Evolutionary conservation across 2,888 invertebrate species (phyloP).

Genomic region (Leptinotarsa rubiginosa): DNA sequence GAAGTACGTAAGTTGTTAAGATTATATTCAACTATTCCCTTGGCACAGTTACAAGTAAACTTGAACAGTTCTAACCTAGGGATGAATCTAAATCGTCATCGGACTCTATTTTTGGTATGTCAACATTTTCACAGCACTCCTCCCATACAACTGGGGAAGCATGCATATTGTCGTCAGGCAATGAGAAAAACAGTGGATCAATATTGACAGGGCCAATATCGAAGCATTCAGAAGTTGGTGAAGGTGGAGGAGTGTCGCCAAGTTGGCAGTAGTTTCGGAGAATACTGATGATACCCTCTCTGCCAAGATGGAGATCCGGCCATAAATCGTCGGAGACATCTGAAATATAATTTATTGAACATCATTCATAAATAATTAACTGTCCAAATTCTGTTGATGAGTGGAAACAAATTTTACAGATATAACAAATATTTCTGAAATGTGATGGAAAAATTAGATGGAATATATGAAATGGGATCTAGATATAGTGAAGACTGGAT

Average conservation of each 20-base stretch:
- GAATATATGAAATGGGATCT: too few relatives aligned
- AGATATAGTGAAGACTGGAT: too few relatives aligned
- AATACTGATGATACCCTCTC: constrained; percentile 28
- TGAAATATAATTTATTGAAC: constrained; percentile 9
- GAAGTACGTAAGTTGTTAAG: background rate
- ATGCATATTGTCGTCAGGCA: constrained; percentile 26
- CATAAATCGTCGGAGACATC: constrained; percentile 40
- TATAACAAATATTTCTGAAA: too few relatives aligned
- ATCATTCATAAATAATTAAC: background rate
- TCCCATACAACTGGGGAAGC: constrained; percentile 14
- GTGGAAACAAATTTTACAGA: too few relatives aligned
- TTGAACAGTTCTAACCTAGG: background rate
- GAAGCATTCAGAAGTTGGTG: constrained; percentile 17
- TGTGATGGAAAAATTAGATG: too few relatives aligned
- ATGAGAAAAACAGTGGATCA: constrained; percentile 33
- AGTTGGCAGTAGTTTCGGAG: constrained; percentile 33
- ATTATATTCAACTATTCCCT: background rate
- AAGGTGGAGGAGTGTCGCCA: constrained; percentile 41
- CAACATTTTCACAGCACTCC: constrained; percentile 31
- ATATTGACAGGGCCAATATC: constrained; percentile 20
- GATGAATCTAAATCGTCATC: constrained; percentile 37
- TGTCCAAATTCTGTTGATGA: too few relatives aligned
- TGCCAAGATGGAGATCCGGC: constrained; percentile 27
- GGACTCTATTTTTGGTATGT: constrained; percentile 33
- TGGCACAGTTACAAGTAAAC: background rate